These are phyloP conservation scores for Chauna torquata DNA, from an alignment of 2,113 vertebrate genomes.

Conservation along the genomic window DNA sequence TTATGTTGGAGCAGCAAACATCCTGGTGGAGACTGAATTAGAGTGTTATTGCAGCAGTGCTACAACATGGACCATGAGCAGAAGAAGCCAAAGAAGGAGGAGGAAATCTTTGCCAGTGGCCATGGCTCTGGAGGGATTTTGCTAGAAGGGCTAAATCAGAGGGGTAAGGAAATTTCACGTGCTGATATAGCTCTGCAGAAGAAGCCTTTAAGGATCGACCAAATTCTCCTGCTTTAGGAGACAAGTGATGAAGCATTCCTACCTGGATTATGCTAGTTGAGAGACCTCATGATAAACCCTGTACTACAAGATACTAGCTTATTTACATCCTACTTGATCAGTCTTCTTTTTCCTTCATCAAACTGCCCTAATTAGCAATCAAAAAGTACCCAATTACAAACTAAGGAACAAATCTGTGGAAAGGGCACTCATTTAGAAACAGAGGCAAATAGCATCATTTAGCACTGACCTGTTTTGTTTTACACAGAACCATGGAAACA, in stretches of 20 bases:
- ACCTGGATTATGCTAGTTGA: not conserved
- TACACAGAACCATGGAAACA: not conserved
- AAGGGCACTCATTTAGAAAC: not conserved
- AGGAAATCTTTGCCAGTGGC: not conserved
- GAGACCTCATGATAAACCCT: not conserved
- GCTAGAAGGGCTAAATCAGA: not conserved
- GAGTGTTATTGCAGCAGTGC: rapidly evolving
- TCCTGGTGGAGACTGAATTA: not conserved
- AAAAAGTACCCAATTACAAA: not conserved
- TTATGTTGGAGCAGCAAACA: not conserved
- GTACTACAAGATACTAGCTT: not conserved
- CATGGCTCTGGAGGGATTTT: not conserved
- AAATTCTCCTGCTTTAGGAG: not conserved
- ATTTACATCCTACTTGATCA: not conserved
- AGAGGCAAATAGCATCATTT: not conserved
- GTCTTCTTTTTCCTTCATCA: not conserved
- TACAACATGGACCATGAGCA: not conserved
- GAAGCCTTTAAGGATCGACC: not conserved
- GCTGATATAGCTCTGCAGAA: not conserved
- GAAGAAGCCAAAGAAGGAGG: not conserved
- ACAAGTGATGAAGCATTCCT: not conserved
- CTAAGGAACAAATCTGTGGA: not conserved
- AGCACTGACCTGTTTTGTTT: not conserved
- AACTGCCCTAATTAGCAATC: not conserved
- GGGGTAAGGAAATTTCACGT: rapidly evolving